Conservation (phyloP, 2,113 vertebrate genomes). For the Oenanthe oenanthe region DNA sequence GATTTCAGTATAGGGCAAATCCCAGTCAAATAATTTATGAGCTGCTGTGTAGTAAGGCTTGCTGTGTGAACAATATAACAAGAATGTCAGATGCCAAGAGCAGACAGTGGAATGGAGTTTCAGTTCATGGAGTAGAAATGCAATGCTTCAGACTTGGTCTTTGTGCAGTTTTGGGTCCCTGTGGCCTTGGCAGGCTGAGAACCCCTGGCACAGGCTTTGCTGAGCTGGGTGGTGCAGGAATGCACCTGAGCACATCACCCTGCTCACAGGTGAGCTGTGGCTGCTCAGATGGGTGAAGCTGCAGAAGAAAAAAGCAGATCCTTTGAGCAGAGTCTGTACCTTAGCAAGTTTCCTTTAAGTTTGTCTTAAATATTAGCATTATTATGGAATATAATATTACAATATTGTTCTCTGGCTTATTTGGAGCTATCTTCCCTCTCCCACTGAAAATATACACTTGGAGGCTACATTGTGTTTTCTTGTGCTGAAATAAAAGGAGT, state of each 20-base stretch:
- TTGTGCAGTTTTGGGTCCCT: neutral
- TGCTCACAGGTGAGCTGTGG: neutral
- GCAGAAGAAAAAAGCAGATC: neutral
- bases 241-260: neutral
- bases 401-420: neutral
- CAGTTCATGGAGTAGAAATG: neutral
- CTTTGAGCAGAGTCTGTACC: neutral
- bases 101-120: no score
- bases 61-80: neutral
- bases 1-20: neutral
- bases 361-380: neutral
- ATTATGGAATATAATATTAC: neutral
- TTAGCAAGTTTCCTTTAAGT: neutral
- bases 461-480: conserved; percentile 26
- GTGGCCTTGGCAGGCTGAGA: neutral
- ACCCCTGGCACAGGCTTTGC: accelerated
- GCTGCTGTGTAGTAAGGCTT: neutral
- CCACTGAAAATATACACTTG: neutral
- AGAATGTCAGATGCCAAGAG: neutral
- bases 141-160: neutral
- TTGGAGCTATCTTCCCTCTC: neutral
- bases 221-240: neutral
- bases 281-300: neutral
- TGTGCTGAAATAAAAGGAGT: conserved; percentile 45
- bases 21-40: neutral